phyloP scores from a whole-genome alignment of 2,888 invertebrate species.

The Barypeithes pellucidus region DNA sequence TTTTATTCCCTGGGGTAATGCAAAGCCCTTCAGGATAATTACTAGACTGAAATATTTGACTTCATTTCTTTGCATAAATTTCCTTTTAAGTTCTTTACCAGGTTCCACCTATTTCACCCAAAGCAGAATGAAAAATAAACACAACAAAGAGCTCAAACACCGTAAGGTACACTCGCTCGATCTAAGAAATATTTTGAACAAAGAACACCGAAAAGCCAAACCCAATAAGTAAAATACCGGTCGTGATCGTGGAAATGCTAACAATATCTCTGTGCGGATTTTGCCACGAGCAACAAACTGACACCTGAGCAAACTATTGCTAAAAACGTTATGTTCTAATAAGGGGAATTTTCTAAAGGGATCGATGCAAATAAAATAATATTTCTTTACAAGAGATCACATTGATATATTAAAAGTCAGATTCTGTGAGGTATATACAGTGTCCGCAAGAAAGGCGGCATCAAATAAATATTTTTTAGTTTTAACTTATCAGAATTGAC shows the following conservation, averaged over 20 bases:
- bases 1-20: too few relatives aligned
- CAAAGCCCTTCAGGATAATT: too few relatives aligned
- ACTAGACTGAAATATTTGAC: not conserved
- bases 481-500: too few relatives aligned
- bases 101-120: not conserved
- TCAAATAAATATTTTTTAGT: too few relatives aligned
- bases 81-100: not conserved
- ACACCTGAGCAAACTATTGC: constrained; percentile 34
- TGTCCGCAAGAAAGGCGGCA: too few relatives aligned
- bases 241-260: constrained; percentile 27
- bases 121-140: constrained; percentile 17
- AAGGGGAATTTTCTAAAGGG: not conserved
- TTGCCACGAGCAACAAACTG: constrained; percentile 27
- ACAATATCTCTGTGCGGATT: constrained; percentile 29
- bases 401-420: too few relatives aligned
- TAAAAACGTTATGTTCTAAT: constrained; percentile 25
- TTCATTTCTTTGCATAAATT: not conserved
- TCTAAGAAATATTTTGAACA: constrained; percentile 26
- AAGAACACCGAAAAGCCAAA: constrained; percentile 28
- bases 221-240: constrained; percentile 33
- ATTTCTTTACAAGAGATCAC: constrained; percentile 9
- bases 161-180: constrained; percentile 5
- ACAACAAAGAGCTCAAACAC: constrained; percentile 22
- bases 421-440: too few relatives aligned
- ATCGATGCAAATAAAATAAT: not conserved